Conservation (phyloP, 1,140 invertebrate genomes). For the Arion vulgaris region DNA sequence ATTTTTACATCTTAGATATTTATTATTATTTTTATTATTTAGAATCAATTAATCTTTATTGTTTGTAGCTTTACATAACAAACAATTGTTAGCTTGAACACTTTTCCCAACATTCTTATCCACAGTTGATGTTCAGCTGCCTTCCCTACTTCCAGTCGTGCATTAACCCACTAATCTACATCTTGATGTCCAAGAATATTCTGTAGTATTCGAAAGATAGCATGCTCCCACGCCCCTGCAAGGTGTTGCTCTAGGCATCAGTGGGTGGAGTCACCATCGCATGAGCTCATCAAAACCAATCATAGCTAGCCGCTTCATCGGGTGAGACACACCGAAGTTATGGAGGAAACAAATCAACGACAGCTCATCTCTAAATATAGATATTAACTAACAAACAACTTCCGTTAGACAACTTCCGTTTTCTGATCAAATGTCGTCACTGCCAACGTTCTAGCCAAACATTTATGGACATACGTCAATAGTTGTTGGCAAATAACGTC, state of each 20-base stretch:
- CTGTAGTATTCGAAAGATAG: conserved; percentile 28
- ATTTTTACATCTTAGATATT: too few relatives aligned
- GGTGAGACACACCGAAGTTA: conserved; percentile 1
- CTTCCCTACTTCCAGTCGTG: conserved; percentile 71
- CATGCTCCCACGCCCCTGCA: neutral
- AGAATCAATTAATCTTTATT: too few relatives aligned
- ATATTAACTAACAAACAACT: too few relatives aligned
- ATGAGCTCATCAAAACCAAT: conserved; percentile 33
- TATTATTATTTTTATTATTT: too few relatives aligned
- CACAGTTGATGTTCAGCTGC: conserved; percentile 62
- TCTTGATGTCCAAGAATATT: conserved; percentile 76
- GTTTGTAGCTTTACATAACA: too few relatives aligned
- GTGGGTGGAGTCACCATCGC: conserved; percentile 20
- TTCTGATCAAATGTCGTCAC: too few relatives aligned
- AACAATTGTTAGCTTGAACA: too few relatives aligned
- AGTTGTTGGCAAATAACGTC: too few relatives aligned
- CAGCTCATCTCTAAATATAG: neutral
- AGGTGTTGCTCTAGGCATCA: neutral
- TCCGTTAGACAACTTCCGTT: too few relatives aligned
- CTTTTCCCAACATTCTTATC: conserved; percentile 42
- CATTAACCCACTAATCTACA: conserved; percentile 76
- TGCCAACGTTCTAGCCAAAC: too few relatives aligned
- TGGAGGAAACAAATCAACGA: conserved; percentile 7
- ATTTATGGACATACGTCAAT: too few relatives aligned
- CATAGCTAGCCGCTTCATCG: neutral